These are phyloP conservation scores for Anoplolepis gracilipes DNA, from an alignment of 1,140 invertebrate genomes.

Conservation along the genomic window DNA sequence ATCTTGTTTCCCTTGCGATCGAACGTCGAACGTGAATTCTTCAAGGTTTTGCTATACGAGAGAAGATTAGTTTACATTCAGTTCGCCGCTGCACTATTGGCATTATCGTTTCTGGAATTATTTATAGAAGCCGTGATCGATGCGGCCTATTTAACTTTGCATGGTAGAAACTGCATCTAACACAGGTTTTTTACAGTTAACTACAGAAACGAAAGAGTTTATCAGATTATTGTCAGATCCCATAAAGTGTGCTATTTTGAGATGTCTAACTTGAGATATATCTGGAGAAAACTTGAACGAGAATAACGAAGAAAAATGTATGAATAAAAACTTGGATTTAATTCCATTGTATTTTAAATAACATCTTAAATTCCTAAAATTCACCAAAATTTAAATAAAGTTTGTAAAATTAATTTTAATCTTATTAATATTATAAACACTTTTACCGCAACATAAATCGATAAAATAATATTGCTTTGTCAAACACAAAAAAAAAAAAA, in stretches of 20 bases:
- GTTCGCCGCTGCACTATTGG: constrained; percentile 30
- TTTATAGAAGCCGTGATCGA: constrained; percentile 53
- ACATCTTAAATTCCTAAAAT: not conserved
- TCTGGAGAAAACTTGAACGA: not conserved
- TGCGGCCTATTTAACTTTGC: constrained; percentile 53
- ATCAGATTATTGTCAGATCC: constrained; percentile 14
- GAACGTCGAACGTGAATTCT: not conserved
- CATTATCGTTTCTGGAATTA: constrained; percentile 52
- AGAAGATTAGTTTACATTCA: constrained; percentile 35
- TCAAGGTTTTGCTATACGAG: constrained; percentile 4
- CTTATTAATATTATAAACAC: not conserved
- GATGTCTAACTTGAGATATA: not conserved
- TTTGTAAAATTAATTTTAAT: not conserved
- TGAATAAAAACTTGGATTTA: not conserved
- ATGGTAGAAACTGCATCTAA: constrained; percentile 21
- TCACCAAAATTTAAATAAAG: not conserved
- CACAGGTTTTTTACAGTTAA: not conserved
- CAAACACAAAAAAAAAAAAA: no score
- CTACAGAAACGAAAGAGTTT: constrained; percentile 12
- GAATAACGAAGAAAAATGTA: not conserved
- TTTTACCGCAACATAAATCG: not conserved
- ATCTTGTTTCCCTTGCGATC: not conserved
- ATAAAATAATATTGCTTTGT: not conserved
- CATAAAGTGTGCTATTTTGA: constrained; percentile 9
- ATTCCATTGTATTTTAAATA: not conserved